Conservation (phyloP, 53 echinoderm and acorn worm genomes). For the Crossaster papposus region DNA sequence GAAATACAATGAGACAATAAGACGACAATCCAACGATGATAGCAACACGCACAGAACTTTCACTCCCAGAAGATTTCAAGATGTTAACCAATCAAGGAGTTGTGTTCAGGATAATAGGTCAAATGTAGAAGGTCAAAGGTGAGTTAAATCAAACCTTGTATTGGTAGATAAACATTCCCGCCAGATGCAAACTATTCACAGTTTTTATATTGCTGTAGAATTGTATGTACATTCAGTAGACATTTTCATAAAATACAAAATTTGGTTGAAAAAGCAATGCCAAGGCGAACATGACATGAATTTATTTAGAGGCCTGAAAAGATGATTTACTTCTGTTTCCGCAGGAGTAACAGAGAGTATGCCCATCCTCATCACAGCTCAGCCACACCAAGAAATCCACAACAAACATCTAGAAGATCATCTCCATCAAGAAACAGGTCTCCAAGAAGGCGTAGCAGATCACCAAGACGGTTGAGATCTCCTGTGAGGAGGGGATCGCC, state of each 20-base stretch:
- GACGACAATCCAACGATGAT: neutral
- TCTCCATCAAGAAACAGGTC: conserved; percentile 14
- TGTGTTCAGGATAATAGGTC: neutral
- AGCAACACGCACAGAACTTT: neutral
- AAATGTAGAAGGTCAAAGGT: neutral
- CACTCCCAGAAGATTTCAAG: neutral
- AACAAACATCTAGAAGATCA: neutral
- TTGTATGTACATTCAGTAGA: too few species aligned
- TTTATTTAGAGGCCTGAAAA: neutral
- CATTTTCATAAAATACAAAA: too few species aligned
- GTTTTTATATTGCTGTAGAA: too few species aligned
- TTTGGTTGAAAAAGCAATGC: too few species aligned
- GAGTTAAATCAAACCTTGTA: neutral
- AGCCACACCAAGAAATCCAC: conserved; percentile 17
- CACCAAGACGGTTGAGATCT: conserved; percentile 23
- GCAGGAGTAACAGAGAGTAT: neutral
- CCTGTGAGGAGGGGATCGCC: neutral
- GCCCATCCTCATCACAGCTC: neutral
- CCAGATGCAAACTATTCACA: too few species aligned
- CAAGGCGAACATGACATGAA: neutral
- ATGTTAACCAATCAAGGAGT: conserved; percentile 12
- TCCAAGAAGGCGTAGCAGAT: conserved; percentile 29
- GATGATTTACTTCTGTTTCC: neutral
- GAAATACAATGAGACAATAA: neutral
- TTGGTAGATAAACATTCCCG: too few species aligned